phyloP scores from a whole-genome alignment of 2,888 invertebrate genomes.

The Nephrotoma guestfalica region DNA sequence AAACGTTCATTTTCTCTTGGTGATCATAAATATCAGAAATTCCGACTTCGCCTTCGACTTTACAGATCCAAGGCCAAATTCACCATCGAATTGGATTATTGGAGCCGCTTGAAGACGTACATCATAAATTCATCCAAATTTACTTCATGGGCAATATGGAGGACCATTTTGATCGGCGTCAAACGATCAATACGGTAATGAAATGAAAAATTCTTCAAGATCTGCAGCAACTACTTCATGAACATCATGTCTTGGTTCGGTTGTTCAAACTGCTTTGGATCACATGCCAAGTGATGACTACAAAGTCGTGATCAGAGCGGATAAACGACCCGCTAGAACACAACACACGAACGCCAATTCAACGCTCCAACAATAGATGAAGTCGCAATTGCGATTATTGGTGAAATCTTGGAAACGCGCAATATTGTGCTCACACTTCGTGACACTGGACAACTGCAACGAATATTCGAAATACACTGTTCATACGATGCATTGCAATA shows the following conservation, averaged over 20 bases:
- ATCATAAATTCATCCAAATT: conserved; percentile 10
- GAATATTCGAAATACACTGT: too few relatives aligned
- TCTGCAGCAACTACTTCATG: conserved; percentile 17
- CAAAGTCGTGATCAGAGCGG: conserved; percentile 21
- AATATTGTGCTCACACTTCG: too few relatives aligned
- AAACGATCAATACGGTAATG: conserved; percentile 10
- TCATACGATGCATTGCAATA: too few relatives aligned
- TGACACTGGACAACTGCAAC: too few relatives aligned
- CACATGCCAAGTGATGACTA: conserved; percentile 18
- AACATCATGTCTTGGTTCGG: conserved; percentile 15
- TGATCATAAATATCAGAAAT: neutral
- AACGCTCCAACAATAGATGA: neutral
- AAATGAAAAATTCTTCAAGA: conserved; percentile 18
- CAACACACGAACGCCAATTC: neutral
- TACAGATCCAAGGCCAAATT: neutral
- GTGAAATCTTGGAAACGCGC: too few relatives aligned
- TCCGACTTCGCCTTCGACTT: neutral
- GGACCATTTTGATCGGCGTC: neutral
- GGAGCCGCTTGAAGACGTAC: conserved; percentile 11
- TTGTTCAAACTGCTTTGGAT: conserved; percentile 15
- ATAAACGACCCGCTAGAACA: conserved; percentile 17
- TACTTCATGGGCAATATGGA: conserved; percentile 8
- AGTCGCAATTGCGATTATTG: neutral
- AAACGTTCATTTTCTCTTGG: neutral
- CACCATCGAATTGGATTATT: conserved; percentile 10